Evolutionary conservation across 2,113 vertebrate genomes (phyloP), one percentile per base, ranked within the genome.

Genomic region (Ophiodon elongatus): DNA sequence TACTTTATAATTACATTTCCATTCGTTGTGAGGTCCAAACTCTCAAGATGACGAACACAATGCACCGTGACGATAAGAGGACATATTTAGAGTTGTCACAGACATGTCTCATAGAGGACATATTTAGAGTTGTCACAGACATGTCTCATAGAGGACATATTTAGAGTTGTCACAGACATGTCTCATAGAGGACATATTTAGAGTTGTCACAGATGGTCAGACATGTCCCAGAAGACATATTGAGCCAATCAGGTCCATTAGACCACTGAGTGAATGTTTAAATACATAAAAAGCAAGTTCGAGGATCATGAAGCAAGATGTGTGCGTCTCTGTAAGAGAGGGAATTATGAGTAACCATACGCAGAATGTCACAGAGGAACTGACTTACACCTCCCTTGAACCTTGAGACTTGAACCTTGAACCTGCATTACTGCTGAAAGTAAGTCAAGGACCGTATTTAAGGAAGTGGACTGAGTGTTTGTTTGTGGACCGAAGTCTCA

Each of bases 1-100:
- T 31, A 64, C 70, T 69, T 50, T n/a, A 66, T 86, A 79, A 86
- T 83, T 79, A 19, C 50, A 29, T 77, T 10, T 73, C 11, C 8
- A 69, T 82, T 45, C 23, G 45, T 43, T 4, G 5, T 2, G 2
- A 77, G 59, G 57, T 65, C 25, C 23, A 29, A 59, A 54, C 23
- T 52, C 21, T 52, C 63, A 15, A 45, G 56, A 33, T 2, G 35
- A 57, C 3, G 13, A 45, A 15, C 45, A 4, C 17, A 47, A 17
- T 4, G 29, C 29, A 5, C 0, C 0, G 25, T 4, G 63, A 39
- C 13, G 43, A 17, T 7, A 9, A 19, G 6, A 39, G 2, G 19
- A 66, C 64, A 5, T 33, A 13, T 60, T 29, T 29, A 6, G 52
- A 68, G 29, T 23, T 8, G 29, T 7, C 35, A 37, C 31, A 17